Evolutionary conservation across 1,140 invertebrate species (phyloP), one percentile per base, ranked within the genome.

Genomic region (Zaprionus gabonicus): DNA sequence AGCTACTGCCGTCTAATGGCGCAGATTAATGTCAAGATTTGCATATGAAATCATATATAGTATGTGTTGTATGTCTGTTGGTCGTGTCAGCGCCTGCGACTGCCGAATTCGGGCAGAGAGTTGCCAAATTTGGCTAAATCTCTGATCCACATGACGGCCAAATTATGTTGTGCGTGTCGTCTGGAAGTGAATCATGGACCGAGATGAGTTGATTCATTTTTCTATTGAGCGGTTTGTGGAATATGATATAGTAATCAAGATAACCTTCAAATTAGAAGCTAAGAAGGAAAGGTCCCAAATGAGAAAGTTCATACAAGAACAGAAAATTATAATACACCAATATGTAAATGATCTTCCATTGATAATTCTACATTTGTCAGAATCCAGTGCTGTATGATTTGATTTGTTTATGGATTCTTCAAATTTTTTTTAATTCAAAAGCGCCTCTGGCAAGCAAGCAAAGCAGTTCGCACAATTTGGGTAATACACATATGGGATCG

Each of bases 11-110:
- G 58, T 67, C 70, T 82, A 77, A 80, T 78, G 71, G 60, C 58
- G 58, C 74, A 84, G 85, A 86, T 91, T 91, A 91, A 78, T 91
- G 90, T 91, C 90, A 91, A 90, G 78, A 91, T 91, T 91, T 91
- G 90, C 90, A 91, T 91, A 91, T 77, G 76, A 78, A 91, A 79
- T 80, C 82, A 76, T 90, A 86, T 81, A 46, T 34, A 34, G 31
- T 34, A 34, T 34, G 31, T 34, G 31, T 34, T 34, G 31, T 10
- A 9, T 46, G 76, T 91, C 86, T 79, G 75, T 67, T 62, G 70
- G 62, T 68, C 62, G 71, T 76, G 82, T 81, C 74, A 57, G 67
- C 57, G 31, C 64, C 57, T 77, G 31, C 62, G 46, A 73, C 74
- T 80, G 55, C 59, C 65, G 20, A 64, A 60, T 74, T 53, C 70